Conservation (phyloP, 2,888 invertebrate species). For the Tanytarsus gracilentus region DNA sequence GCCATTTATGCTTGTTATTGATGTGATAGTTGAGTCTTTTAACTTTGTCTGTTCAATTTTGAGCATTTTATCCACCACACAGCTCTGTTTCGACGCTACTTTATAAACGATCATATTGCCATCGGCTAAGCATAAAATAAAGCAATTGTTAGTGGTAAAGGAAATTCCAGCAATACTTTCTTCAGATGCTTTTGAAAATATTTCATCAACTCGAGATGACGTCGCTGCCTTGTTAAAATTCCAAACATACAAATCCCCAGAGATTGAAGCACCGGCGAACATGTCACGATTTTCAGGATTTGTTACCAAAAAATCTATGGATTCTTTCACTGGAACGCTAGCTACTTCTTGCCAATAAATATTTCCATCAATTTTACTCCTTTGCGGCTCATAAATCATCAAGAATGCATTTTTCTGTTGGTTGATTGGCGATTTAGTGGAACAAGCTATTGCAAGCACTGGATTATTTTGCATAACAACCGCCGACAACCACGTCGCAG, state of each 20-base stretch:
- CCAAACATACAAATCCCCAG: conserved; percentile 40
- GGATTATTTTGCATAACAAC: conserved; percentile 41
- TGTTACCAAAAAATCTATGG: conserved; percentile 37
- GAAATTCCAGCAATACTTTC: conserved; percentile 39
- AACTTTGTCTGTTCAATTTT: conserved; percentile 17
- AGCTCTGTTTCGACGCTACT: conserved; percentile 33
- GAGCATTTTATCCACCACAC: conserved; percentile 35
- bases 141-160: conserved; percentile 36
- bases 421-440: background rate
- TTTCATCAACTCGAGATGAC: conserved; percentile 34
- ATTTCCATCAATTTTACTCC: conserved; percentile 8
- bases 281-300: conserved; percentile 39
- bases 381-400: background rate
- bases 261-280: conserved; percentile 37
- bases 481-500: conserved; percentile 39
- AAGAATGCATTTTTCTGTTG: background rate
- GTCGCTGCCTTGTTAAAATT: conserved; percentile 32
- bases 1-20: conserved; percentile 34
- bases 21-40: conserved; percentile 34
- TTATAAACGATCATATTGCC: conserved; percentile 39
- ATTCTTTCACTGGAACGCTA: conserved; percentile 37
- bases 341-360: conserved; percentile 25
- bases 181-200: conserved; percentile 35
- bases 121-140: conserved; percentile 38
- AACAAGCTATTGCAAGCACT: conserved; percentile 36